A percentile compares a stretch with the other conserved stretches of the same genome.
These are phyloP conservation scores for Indicator maculatus DNA, from an alignment of 2,113 vertebrate species.

Conservation along the genomic window DNA sequence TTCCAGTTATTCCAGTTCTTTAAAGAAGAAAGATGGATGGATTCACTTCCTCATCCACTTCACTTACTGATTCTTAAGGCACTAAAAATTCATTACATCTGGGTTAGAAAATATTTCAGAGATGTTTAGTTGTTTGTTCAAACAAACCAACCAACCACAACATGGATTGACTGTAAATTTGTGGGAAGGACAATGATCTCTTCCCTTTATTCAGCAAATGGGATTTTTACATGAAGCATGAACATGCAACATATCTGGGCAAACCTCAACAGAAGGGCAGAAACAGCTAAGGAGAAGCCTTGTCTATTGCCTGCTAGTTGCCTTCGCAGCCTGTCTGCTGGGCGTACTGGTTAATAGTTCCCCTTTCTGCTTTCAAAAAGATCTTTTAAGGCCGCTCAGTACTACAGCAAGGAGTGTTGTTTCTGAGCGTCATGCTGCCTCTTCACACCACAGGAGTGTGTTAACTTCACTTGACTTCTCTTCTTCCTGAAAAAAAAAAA, in stretches of 20 bases:
- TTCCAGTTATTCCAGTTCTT: slow-evolving; percentile 28
- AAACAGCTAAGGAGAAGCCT: neutral
- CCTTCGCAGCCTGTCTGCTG: neutral
- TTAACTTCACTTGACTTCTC: neutral
- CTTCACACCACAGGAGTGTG: neutral
- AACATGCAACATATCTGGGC: neutral
- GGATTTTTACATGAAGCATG: neutral
- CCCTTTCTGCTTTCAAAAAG: neutral
- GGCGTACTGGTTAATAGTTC: neutral
- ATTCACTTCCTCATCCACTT: neutral
- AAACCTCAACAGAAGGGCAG: neutral
- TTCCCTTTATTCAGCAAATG: neutral
- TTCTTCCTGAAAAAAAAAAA: neutral
- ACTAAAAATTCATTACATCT: neutral
- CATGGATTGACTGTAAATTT: neutral
- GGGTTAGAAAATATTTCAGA: neutral
- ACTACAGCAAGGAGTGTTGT: neutral
- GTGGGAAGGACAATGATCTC: neutral
- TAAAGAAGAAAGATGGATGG: neutral
- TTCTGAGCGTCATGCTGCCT: neutral
- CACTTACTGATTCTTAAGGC: neutral
- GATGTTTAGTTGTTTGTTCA: neutral
- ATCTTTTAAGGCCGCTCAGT: neutral
- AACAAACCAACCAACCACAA: neutral
- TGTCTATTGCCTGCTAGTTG: neutral